Base-by-base conservation (phyloP, 2,797 vertebrate species). In the Nannoperca australis region DNA sequence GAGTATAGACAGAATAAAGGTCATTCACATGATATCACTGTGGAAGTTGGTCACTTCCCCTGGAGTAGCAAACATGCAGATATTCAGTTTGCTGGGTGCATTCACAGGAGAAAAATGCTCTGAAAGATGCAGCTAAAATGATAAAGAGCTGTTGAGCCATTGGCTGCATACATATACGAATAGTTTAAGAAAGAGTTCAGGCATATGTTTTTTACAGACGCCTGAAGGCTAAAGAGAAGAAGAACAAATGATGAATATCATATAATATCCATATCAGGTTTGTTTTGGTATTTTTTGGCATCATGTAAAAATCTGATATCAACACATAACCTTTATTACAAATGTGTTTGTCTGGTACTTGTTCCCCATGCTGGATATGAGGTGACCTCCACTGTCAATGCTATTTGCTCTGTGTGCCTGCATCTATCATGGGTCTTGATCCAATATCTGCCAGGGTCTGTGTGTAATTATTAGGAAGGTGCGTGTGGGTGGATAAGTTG, bases 331-430 rank as follows among this genome's bases (percentile, higher is more conserved):
- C n/a, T 62, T 36, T 36, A 55, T 61, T 0, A 8, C 20, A 62
- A 53, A 66, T 68, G 30, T 66, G 12, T 55, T 32, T 50, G 42
- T 47, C 24, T 20, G 32, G 54, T 40, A 82, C 76, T 61, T 5
- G 18, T 77, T 88, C 42, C 70, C 61, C 7, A 36, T 66, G 42
- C 10, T 71, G 64, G 4, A 27, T 49, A 66, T 18, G 12, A 71
- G 47, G 53, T 74, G 54, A 63, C 61, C 42, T 63, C 36, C 30
- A 17, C 53, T 49, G 56, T 36, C 73, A 9, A 8, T 34, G 65
- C 58, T 56, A 36, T 49, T 34, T 59, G 15, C 27, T 47, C 8
- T 51, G 15, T 50, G 24, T n/a, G 4, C 30, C 12, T 66, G 53
- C 30, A 13, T 55, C 8, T 27, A 0, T 61, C 61, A 15, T 32